phyloP scores from a whole-genome alignment of 2,888 invertebrate species.

The Pseudanteris insignis region DNA sequence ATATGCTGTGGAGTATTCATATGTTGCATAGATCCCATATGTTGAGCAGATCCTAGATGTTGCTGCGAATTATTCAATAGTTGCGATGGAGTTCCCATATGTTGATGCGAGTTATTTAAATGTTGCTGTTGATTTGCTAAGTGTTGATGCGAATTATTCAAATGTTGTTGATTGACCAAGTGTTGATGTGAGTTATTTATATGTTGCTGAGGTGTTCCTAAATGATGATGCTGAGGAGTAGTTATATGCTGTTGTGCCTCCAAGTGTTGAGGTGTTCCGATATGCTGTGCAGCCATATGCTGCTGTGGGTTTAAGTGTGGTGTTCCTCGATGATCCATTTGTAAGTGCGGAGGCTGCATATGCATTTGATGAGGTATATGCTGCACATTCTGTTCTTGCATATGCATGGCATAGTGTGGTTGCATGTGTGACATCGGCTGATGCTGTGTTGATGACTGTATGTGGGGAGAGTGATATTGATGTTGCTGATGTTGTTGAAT shows the following conservation, averaged over 20 bases:
- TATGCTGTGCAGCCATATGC: slow-evolving; percentile 25
- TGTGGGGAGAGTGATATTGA: slow-evolving; percentile 57
- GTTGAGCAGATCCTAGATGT: slow-evolving; percentile 35
- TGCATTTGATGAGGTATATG: slow-evolving; percentile 48
- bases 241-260: slow-evolving; percentile 45
- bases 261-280: slow-evolving; percentile 65
- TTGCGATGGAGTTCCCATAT: slow-evolving; percentile 7
- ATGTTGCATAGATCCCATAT: slow-evolving; percentile 36
- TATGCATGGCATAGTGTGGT: slow-evolving; percentile 44
- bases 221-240: slow-evolving; percentile 27
- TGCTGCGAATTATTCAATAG: slow-evolving; percentile 1
- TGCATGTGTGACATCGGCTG: slow-evolving; percentile 64
- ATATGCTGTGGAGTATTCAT: slow-evolving; percentile 4
- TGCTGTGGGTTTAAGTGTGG: slow-evolving; percentile 57
- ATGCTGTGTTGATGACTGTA: slow-evolving; percentile 58
- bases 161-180: slow-evolving; percentile 8
- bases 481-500: slow-evolving; percentile 24
- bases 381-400: slow-evolving; percentile 18
- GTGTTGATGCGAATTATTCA: slow-evolving; percentile 4
- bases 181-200: slow-evolving; percentile 4
- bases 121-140: not conserved
- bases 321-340: slow-evolving; percentile 55
- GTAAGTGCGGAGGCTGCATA: slow-evolving; percentile 26
- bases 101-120: slow-evolving; percentile 1
- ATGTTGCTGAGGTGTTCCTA: slow-evolving; percentile 13